Evolutionary conservation across 2,888 invertebrate species (phyloP), one percentile per base, ranked within the genome.

Genomic region (Adelognathus sp.): DNA sequence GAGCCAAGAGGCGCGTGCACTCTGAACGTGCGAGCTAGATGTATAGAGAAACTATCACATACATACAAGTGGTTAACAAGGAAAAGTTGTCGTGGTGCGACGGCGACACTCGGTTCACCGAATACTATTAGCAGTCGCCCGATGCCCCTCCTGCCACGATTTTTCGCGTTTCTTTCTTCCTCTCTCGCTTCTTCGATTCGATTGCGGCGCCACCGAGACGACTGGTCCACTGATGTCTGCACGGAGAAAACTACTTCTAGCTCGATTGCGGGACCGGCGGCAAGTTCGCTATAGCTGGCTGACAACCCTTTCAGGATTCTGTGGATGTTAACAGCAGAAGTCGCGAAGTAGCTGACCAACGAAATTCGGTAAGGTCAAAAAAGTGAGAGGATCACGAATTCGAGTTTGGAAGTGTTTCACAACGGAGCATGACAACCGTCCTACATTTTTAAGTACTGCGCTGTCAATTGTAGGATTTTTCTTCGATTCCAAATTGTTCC

Each of bases 81-180:
- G 33, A 21, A 74, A 33, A 16, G 50, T 52, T 61, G 56, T 66
- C 66, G 75, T 46, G 54, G 71, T 67, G 66, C 71, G 79, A 71
- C 74, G 50, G 74, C 79, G 79, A 71, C 70, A 66, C 66, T 79
- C 74, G 66, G 16, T 66, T 71, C 70, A 61, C 60, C 67, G 66
- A 75, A 79, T 71, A 71, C 61, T 75, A 71, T 79, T 75, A 66
- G 67, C 74, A 79, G 74, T 79, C 74, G 74, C 74, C n/a, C 74
- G 66, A 70, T 79, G 70, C n/a, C n/a, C n/a, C n/a, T n/a, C 70
- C 74, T 60, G 61, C 78, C 66, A 71, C 64, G 54, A 44, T 60
- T 60, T 36, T n/a, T n/a, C n/a, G n/a, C n/a, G n/a, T n/a, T n/a
- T 9, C 31, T 39, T 50, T 70, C 64, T 11, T 52, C 64, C 76